Evolutionary conservation across 1,140 invertebrate genomes (phyloP), one percentile per base, ranked within the genome.

Genomic region (Pachyrhynchus sulphureomaculatus): DNA sequence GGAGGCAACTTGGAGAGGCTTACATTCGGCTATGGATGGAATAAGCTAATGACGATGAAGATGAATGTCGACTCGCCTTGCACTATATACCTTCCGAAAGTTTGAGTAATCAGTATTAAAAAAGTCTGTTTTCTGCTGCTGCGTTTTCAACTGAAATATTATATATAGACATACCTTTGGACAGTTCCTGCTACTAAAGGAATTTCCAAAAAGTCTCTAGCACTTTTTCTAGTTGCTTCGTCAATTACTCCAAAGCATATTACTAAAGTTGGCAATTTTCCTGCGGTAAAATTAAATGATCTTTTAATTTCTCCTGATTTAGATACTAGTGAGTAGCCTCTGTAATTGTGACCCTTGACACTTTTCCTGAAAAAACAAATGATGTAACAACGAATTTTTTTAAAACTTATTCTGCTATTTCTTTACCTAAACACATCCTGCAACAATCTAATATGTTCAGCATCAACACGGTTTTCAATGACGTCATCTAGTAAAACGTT

Each of bases 191-290:
- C 81, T 74, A 95, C 95, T 4, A 84, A 70, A 6, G 88, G 84
- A 21, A 95, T 81, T 48, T 81, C 77, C 77, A 84, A 77, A 1
- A 84, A 76, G 4, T 80, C 77, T 23, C 81, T 77, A n/a, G 87
- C 92, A 13, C 13, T 95, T 44, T 89, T 86, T 18, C 83, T 73
- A 93, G 93, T 20, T 2, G 5, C 96, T 70, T 96, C 92, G 2
- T 92, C 92, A 90, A 96, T 93, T 45, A 93, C 93, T 62, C 92
- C 89, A 77, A 93, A 97, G 6, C 96, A 85, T 77, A 90, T 94
- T 82, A 92, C 95, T 0, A 96, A 78, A 13, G 91, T 90, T 63
- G 84, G 77, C 54, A 79, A 79, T 2, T 82, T 78, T 0, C 83
- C 86, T 0, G 81, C 76, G 71, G 81, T 87, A 73, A 85, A 82